A percentile compares a stretch with the other conserved stretches of the same genome.
Evolutionary conservation across 2,113 vertebrate genomes (phyloP).

Genomic region (Myotis davidii): DNA sequence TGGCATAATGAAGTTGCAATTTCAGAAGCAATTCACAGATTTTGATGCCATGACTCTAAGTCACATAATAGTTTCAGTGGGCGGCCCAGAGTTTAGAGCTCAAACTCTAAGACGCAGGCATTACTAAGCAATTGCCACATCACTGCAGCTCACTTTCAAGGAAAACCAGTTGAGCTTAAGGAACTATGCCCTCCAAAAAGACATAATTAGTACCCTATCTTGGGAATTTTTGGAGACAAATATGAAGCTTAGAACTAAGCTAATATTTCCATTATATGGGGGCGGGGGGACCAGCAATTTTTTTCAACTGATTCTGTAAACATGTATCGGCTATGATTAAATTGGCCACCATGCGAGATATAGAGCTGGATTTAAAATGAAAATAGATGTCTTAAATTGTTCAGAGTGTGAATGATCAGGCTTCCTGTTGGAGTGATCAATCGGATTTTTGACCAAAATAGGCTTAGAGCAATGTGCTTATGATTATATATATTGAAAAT

Average conservation of each 20-base stretch:
- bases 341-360: not conserved
- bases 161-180: not conserved
- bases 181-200: not conserved
- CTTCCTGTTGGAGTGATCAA: not conserved
- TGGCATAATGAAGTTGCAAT: not conserved
- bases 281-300: not conserved
- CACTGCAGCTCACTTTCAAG: not conserved
- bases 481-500: not conserved
- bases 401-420: not conserved
- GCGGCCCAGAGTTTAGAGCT: not conserved
- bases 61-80: not conserved
- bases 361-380: conserved; percentile 15
- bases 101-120: not conserved
- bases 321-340: not conserved
- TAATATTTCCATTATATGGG: not conserved
- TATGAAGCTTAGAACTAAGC: not conserved
- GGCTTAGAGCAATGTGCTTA: not conserved
- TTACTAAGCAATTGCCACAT: not conserved
- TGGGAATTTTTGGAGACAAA: not conserved
- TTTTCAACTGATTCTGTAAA: not conserved
- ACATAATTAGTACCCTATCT: not conserved
- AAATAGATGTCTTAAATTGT: not conserved
- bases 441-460: not conserved
- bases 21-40: conserved; percentile 27
- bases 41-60: conserved; percentile 18